Evolutionary conservation across 1,140 invertebrate species (phyloP).

Genomic region (Philopotamus ludificatus): DNA sequence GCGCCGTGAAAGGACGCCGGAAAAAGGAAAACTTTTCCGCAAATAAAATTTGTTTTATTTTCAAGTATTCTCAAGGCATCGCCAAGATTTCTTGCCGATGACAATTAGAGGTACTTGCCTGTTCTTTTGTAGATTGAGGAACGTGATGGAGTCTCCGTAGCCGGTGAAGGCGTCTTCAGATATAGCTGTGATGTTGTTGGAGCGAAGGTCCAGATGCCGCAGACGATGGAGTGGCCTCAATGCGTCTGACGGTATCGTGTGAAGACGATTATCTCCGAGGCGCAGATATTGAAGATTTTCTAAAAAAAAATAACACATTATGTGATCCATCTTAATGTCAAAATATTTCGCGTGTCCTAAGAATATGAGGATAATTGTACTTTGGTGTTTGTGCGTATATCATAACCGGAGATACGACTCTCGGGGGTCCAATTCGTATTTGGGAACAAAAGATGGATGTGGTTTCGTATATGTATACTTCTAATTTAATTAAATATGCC

Average conservation of each 20-base stretch:
- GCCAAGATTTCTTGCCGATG: neutral
- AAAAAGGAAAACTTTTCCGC: constrained; percentile 17
- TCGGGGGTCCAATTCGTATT: neutral
- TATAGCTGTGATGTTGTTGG: constrained; percentile 82
- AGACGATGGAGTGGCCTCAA: constrained; percentile 77
- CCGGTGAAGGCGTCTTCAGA: constrained; percentile 84
- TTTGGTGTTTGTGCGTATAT: neutral
- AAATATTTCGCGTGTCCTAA: neutral
- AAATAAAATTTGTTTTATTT: constrained; percentile 19
- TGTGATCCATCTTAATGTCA: too few relatives aligned
- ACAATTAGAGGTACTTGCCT: too few relatives aligned
- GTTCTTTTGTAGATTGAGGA: constrained; percentile 88
- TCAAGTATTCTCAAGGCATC: neutral
- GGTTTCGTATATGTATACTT: too few relatives aligned
- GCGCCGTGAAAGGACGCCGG: neutral
- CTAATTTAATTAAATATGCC: too few relatives aligned
- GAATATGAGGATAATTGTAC: neutral
- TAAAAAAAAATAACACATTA: too few relatives aligned
- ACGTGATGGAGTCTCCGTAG: constrained; percentile 88
- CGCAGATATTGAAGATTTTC: constrained; percentile 86
- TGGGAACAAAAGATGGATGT: too few relatives aligned
- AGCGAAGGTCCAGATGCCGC: constrained; percentile 81
- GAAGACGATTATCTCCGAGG: constrained; percentile 81
- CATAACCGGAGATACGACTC: neutral
- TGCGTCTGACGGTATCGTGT: constrained; percentile 77